A percentile compares a stretch with the other conserved stretches of the same genome.
Conservation (phyloP, 2,888 invertebrate species). For the Nudaria mundana region DNA sequence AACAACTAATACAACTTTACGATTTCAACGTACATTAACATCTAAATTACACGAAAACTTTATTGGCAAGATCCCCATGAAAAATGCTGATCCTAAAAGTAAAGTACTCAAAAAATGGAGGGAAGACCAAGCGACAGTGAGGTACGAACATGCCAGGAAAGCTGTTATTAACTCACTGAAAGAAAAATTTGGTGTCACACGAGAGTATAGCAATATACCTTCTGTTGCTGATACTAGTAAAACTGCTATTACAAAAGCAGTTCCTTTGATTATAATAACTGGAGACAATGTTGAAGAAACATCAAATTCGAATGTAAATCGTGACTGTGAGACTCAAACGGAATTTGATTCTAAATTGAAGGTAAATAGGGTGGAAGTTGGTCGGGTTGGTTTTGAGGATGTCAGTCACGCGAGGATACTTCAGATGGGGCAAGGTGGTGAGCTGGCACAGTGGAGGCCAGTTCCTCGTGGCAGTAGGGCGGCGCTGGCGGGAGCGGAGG, state of each 20-base stretch:
- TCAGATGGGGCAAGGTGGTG: slow-evolving; percentile 73
- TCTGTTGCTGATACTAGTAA: slow-evolving; percentile 42
- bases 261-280: slow-evolving; percentile 55
- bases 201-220: slow-evolving; percentile 39
- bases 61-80: slow-evolving; percentile 27
- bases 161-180: slow-evolving; percentile 72
- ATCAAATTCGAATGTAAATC: slow-evolving; percentile 71
- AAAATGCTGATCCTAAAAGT: slow-evolving; percentile 48
- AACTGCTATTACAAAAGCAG: slow-evolving; percentile 47
- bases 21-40: slow-evolving; percentile 34
- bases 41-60: slow-evolving; percentile 35
- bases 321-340: slow-evolving; percentile 29
- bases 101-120: slow-evolving; percentile 66
- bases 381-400: slow-evolving; percentile 44
- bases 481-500: slow-evolving; percentile 65
- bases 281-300: slow-evolving; percentile 70
- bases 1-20: slow-evolving; percentile 39
- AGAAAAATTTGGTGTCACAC: slow-evolving; percentile 54
- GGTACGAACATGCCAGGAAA: slow-evolving; percentile 61
- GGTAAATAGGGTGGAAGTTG: slow-evolving; percentile 46
- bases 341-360: slow-evolving; percentile 37
- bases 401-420: slow-evolving; percentile 69
- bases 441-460: slow-evolving; percentile 71
- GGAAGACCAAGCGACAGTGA: slow-evolving; percentile 57
- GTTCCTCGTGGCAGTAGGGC: slow-evolving; percentile 67